Percentiles rank a stretch among this genome's conserved stretches.
Evolutionary conservation across 2,113 vertebrate species (phyloP).

Genomic region (Anoplopoma fimbria): DNA sequence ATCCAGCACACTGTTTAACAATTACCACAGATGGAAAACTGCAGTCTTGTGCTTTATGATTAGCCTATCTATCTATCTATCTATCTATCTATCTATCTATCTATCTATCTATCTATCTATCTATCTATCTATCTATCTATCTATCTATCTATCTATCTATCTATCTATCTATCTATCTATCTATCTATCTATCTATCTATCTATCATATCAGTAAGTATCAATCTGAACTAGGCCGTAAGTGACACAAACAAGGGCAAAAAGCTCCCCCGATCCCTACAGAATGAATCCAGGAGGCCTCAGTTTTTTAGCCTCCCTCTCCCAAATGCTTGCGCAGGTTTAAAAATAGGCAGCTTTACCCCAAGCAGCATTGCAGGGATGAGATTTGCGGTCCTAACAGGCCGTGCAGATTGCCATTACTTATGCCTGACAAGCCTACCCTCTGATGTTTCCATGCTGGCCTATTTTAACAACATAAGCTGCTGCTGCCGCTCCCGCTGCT

Average conservation of each 20-base stretch:
- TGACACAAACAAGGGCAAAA: slow-evolving; percentile 11
- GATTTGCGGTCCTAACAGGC: slow-evolving; percentile 83
- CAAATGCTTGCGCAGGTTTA: slow-evolving; percentile 75
- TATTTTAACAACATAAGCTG: slow-evolving; percentile 86
- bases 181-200: slow-evolving; percentile 23
- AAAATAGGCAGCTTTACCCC: slow-evolving; percentile 84
- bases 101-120: slow-evolving; percentile 4
- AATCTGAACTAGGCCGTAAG: slow-evolving; percentile 17
- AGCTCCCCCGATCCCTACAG: slow-evolving; percentile 20
- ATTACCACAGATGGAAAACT: neutral
- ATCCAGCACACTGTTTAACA: neutral
- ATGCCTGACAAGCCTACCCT: slow-evolving; percentile 85
- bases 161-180: neutral
- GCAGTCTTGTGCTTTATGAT: slow-evolving; percentile 8
- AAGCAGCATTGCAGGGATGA: slow-evolving; percentile 82
- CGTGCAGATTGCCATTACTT: slow-evolving; percentile 87
- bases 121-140: slow-evolving; percentile 18
- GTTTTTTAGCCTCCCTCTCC: slow-evolving; percentile 65
- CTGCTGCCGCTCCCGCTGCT: slow-evolving; percentile 76
- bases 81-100: neutral
- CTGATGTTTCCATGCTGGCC: slow-evolving; percentile 85
- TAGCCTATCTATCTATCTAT: slow-evolving; percentile 13
- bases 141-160: slow-evolving; percentile 6
- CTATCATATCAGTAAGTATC: neutral
- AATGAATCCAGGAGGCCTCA: slow-evolving; percentile 56